Evolutionary conservation across 2,797 vertebrate genomes (phyloP).

Genomic region (Vespertilio murinus): DNA sequence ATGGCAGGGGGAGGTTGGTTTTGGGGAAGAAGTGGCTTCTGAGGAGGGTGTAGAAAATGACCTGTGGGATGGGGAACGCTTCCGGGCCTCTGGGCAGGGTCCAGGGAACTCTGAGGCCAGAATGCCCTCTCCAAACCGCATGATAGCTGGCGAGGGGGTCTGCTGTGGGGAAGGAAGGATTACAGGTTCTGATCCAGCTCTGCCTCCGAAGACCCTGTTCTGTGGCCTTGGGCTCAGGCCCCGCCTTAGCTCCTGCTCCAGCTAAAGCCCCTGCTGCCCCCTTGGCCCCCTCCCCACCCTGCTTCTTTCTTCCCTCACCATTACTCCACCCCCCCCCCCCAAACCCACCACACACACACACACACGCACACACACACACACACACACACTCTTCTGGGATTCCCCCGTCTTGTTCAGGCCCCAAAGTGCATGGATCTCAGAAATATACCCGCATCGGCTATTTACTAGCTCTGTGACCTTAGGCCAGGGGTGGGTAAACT

Average conservation of each 20-base stretch:
- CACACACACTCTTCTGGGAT: background rate
- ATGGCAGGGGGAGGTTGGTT: background rate
- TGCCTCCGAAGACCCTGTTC: background rate
- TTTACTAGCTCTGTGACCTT: background rate
- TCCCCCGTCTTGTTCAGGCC: background rate
- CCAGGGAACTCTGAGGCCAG: background rate
- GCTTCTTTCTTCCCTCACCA: background rate
- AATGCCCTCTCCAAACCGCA: too few relatives aligned
- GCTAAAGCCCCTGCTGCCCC: background rate
- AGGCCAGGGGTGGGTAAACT: too few relatives aligned
- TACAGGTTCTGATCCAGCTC: background rate
- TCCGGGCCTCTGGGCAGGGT: background rate
- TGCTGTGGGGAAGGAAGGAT: too few relatives aligned
- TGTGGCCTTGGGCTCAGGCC: background rate
- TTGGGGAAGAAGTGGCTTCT: background rate
- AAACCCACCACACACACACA: too few relatives aligned
- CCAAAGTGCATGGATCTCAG: background rate
- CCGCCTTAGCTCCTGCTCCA: background rate
- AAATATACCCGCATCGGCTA: background rate
- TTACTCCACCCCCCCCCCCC: accelerated
- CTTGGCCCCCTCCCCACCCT: background rate
- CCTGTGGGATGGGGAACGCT: background rate
- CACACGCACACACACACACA: too few relatives aligned
- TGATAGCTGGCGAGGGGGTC: background rate
- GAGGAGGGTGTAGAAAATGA: background rate